phyloP scores from a whole-genome alignment of 92 coral and sea anemone genomes.

The Epizoanthus scotinus region DNA sequence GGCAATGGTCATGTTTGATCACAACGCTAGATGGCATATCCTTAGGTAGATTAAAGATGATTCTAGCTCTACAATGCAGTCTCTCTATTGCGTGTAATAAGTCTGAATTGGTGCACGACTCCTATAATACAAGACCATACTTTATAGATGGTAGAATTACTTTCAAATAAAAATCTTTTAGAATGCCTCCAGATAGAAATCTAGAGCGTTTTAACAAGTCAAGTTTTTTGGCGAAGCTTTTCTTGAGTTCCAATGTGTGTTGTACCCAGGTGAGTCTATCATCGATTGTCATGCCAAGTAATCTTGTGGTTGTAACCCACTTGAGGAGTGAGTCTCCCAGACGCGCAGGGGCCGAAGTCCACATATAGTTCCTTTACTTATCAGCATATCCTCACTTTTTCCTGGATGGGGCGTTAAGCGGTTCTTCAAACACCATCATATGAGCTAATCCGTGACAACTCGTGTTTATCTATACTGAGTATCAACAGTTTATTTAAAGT shows the following conservation, averaged over 20 bases:
- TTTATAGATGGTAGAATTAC: no score
- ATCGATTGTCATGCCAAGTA: conserved; percentile 37
- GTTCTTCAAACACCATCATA: conserved; percentile 31
- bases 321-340: neutral
- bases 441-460: no score
- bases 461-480: no score
- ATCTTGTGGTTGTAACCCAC: conserved; percentile 27
- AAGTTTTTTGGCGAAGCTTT: conserved; percentile 43
- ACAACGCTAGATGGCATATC: no score
- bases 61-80: no score
- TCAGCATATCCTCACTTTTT: conserved; percentile 31
- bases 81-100: no score
- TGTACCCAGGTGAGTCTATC: conserved; percentile 39
- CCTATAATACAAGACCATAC: no score
- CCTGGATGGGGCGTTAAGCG: conserved; percentile 36
- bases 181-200: neutral
- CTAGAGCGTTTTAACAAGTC: conserved; percentile 37
- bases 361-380: conserved; percentile 23
- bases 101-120: no score
- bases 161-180: conserved; percentile 31
- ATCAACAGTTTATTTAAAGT: no score
- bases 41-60: no score
- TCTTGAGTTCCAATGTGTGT: conserved; percentile 41
- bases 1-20: no score
- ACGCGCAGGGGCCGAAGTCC: conserved; percentile 1